These are phyloP conservation scores for Centropristis striata DNA, from an alignment of 2,113 vertebrate genomes.

Conservation along the genomic window DNA sequence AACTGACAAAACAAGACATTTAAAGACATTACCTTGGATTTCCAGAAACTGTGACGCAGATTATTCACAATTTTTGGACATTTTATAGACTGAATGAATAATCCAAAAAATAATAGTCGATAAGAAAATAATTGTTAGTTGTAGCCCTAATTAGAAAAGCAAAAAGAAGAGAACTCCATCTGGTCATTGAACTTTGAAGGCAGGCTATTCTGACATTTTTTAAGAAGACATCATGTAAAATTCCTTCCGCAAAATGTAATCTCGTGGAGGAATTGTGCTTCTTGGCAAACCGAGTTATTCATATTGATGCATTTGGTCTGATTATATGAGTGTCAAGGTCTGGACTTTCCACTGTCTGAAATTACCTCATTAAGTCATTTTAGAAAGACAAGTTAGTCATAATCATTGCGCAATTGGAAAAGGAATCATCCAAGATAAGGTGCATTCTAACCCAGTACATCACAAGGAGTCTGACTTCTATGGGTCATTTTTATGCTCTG, in stretches of 20 bases:
- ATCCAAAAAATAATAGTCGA: no score
- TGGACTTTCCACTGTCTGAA: constrained; percentile 18
- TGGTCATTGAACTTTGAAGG: background rate
- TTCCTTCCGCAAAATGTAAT: constrained; percentile 44
- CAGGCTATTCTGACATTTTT: background rate
- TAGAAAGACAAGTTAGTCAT: constrained; percentile 11
- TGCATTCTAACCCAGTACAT: background rate
- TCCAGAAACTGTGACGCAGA: no score
- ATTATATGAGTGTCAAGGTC: constrained; percentile 12
- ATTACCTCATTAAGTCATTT: constrained; percentile 32
- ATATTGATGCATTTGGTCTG: constrained; percentile 16
- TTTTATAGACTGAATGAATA: no score
- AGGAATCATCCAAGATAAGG: constrained; percentile 29
- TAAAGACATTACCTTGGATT: no score
- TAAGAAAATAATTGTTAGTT: no score
- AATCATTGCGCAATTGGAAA: constrained; percentile 7
- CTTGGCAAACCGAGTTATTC: constrained; percentile 32
- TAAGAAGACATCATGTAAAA: constrained; percentile 18
- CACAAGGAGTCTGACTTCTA: background rate
- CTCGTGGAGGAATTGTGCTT: background rate
- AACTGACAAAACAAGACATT: no score
- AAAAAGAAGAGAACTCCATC: background rate
- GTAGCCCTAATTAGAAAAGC: no score
- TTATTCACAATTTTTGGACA: no score
- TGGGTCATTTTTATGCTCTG: background rate